Conservation (phyloP, 1,140 invertebrate species). For the Drosophila varians region DNA sequence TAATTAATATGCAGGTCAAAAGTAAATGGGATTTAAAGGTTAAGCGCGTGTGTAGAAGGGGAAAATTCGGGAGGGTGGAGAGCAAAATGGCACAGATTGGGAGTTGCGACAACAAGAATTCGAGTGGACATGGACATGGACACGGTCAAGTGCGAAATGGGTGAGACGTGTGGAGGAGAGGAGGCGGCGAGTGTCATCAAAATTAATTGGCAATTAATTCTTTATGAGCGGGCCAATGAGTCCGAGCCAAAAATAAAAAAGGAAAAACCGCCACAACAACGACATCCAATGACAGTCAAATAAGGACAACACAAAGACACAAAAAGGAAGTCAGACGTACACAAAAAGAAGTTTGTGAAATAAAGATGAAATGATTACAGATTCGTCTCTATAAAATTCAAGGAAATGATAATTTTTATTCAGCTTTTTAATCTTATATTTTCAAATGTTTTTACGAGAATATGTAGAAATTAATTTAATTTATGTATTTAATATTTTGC, state of each 20-base stretch:
- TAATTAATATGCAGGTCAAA: slow-evolving; percentile 68
- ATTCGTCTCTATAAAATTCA: neutral
- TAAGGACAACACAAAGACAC: slow-evolving; percentile 16
- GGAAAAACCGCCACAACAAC: slow-evolving; percentile 11
- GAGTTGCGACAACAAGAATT: slow-evolving; percentile 22
- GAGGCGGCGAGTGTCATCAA: slow-evolving; percentile 43
- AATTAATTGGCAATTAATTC: slow-evolving; percentile 73
- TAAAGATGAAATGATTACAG: neutral
- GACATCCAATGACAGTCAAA: slow-evolving; percentile 16
- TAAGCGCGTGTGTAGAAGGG: slow-evolving; percentile 23
- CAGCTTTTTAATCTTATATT: too few relatives aligned
- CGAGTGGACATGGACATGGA: slow-evolving; percentile 38
- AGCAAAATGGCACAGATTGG: slow-evolving; percentile 10
- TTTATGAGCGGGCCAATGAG: slow-evolving; percentile 50
- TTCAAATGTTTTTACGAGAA: too few relatives aligned
- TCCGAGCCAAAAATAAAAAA: slow-evolving; percentile 12
- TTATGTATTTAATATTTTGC: neutral
- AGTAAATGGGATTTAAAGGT: slow-evolving; percentile 51
- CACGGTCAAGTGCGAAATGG: slow-evolving; percentile 36
- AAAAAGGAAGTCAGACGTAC: neutral
- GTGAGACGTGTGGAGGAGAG: neutral
- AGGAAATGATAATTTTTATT: neutral
- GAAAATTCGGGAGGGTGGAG: neutral
- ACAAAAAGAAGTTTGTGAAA: neutral
- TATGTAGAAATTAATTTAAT: neutral